Percentiles rank a stretch among this genome's conserved stretches.
Evolutionary conservation across 2,113 vertebrate species (phyloP).

Genomic region (Daboia siamensis): DNA sequence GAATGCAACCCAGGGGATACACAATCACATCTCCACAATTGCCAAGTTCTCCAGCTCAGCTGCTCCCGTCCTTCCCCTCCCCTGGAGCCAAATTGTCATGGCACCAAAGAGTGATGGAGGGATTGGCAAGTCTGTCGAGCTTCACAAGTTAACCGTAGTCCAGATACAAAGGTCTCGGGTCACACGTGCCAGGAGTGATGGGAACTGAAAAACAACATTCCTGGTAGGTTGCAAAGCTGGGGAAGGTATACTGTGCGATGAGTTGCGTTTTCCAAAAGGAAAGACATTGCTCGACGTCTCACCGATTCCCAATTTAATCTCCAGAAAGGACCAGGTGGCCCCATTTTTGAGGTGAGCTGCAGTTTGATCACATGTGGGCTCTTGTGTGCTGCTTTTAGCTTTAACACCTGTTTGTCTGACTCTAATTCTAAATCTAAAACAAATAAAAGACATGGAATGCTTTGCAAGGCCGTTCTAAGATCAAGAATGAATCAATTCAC

Average conservation of each 20-base stretch:
- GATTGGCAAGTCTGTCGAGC: no score
- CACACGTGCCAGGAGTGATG: neutral
- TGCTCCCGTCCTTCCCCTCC: neutral
- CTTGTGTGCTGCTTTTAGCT: neutral
- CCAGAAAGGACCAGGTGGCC: neutral
- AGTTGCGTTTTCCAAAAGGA: neutral
- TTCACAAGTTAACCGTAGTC: neutral
- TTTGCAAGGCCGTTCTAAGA: neutral
- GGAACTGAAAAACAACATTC: neutral
- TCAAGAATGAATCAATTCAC: neutral
- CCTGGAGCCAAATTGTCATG: neutral
- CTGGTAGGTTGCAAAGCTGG: neutral
- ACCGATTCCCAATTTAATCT: neutral
- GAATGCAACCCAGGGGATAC: neutral
- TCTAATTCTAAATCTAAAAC: neutral
- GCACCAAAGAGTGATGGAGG: neutral
- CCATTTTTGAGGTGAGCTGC: neutral
- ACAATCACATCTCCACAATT: no score
- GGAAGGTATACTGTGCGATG: neutral
- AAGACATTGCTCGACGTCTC: neutral
- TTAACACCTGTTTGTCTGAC: neutral
- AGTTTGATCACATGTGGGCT: neutral
- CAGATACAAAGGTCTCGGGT: neutral
- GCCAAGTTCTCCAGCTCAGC: neutral
- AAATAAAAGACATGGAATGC: neutral